phyloP scores from a whole-genome alignment of 2,888 invertebrate species.

The Halictus quadricinctus region DNA sequence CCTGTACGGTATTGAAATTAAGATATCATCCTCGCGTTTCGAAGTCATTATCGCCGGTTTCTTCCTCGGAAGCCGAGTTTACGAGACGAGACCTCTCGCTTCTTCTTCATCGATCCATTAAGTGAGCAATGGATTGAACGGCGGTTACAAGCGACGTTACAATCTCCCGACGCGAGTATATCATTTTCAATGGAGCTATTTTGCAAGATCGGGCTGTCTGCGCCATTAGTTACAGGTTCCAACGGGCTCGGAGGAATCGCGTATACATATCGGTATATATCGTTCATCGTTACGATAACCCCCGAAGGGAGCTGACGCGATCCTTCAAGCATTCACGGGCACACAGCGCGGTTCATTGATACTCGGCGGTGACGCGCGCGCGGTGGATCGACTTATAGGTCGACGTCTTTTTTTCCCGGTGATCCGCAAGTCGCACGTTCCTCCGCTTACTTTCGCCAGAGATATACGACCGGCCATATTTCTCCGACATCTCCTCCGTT shows the following conservation, averaged over 20 bases:
- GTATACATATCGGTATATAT: background rate
- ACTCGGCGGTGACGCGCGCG: background rate
- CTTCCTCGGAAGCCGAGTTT: background rate
- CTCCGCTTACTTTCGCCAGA: constrained; percentile 25
- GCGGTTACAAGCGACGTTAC: background rate
- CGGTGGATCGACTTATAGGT: background rate
- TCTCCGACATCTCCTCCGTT: constrained; percentile 20
- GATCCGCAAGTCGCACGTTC: constrained; percentile 32
- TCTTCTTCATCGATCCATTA: background rate
- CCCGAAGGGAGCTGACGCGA: background rate
- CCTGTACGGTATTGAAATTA: background rate
- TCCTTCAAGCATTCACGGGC: constrained; percentile 15
- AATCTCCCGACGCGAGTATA: background rate
- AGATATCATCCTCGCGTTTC: background rate
- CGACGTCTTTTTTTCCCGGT: constrained; percentile 17
- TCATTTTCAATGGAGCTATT: background rate
- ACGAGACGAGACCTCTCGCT: background rate
- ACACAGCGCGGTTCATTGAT: background rate
- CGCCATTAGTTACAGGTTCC: constrained; percentile 1
- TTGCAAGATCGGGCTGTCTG: background rate
- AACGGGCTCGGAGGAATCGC: background rate
- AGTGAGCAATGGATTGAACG: background rate
- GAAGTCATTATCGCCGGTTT: background rate
- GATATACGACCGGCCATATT: constrained; percentile 42
- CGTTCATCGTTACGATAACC: constrained; percentile 14